Percentiles rank a stretch among this genome's conserved stretches.
Conservation (phyloP, 37 sponge, comb jelly and placozoan species). For the Aplysina aerophoba region DNA sequence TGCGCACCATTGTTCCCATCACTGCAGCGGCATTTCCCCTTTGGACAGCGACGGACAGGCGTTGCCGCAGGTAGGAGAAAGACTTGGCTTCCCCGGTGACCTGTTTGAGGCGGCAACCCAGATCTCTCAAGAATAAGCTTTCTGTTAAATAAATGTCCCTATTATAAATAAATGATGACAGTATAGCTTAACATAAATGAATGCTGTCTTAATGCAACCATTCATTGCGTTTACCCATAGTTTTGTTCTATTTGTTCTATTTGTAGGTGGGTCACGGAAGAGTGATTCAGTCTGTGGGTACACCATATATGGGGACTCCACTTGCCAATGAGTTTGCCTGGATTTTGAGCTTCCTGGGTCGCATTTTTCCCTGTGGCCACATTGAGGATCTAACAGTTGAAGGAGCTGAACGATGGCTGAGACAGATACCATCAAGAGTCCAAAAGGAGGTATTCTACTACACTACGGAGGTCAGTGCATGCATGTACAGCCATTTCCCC, state of each 20-base stretch:
- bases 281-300: slow-evolving; percentile 30
- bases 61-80: no score
- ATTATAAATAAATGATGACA: neutral
- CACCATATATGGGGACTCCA: slow-evolving; percentile 34
- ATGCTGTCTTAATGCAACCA: no score
- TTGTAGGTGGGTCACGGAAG: slow-evolving; percentile 24
- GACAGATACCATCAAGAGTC: neutral
- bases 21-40: no score
- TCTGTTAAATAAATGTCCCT: neutral
- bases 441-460: slow-evolving; percentile 33
- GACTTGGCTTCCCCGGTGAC: no score
- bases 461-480: slow-evolving; percentile 28
- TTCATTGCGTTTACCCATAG: no score
- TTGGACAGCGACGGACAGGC: no score
- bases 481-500: no score
- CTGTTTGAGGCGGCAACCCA: no score
- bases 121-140: no score
- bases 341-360: no score
- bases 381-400: slow-evolving; percentile 18
- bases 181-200: neutral
- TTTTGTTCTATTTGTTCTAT: neutral
- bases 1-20: no score
- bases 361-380: slow-evolving; percentile 34
- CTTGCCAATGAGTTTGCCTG: slow-evolving; percentile 18
- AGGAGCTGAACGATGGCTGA: slow-evolving; percentile 10